Conservation (phyloP, 92 coral and sea anemone genomes). For the Desmophyllum pertusum region DNA sequence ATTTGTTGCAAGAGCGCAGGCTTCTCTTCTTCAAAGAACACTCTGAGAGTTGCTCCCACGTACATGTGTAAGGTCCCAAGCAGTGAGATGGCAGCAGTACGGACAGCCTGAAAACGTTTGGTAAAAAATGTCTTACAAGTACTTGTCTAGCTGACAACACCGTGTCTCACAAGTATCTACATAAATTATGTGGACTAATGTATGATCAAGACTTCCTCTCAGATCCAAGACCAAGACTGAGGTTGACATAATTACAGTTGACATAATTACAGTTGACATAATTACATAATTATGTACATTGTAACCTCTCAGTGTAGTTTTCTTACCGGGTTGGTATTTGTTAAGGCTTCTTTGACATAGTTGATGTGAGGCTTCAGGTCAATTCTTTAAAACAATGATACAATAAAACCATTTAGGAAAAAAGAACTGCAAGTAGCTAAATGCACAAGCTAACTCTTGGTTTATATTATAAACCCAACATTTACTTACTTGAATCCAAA, state of each 20-base stretch:
- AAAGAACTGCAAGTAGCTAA: too few species aligned
- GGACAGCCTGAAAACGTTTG: constrained; percentile 76
- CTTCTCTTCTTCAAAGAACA: constrained; percentile 98
- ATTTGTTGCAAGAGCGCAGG: constrained; percentile 90
- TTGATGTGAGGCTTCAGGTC: constrained; percentile 94
- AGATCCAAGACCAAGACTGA: neutral
- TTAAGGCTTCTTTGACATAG: constrained; percentile 82
- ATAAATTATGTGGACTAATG: neutral
- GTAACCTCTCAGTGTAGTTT: neutral
- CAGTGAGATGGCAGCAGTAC: constrained; percentile 86
- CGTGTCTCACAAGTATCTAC: neutral
- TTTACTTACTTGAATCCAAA: constrained; percentile 98
- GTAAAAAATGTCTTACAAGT: neutral
- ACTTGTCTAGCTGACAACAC: neutral
- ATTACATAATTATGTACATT: too few species aligned
- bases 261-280: too few species aligned
- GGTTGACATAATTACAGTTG: too few species aligned
- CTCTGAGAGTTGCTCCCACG: constrained; percentile 87
- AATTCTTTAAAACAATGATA: constrained; percentile 72
- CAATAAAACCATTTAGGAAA: neutral
- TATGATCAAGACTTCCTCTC: neutral
- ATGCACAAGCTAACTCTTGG: too few species aligned
- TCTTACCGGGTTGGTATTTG: constrained; percentile 95
- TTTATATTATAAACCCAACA: neutral
- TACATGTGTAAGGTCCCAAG: constrained; percentile 92